A percentile compares a stretch with the other conserved stretches of the same genome.
Evolutionary conservation across 2,113 vertebrate genomes (phyloP).

Genomic region (Rhadina sibilatrix): DNA sequence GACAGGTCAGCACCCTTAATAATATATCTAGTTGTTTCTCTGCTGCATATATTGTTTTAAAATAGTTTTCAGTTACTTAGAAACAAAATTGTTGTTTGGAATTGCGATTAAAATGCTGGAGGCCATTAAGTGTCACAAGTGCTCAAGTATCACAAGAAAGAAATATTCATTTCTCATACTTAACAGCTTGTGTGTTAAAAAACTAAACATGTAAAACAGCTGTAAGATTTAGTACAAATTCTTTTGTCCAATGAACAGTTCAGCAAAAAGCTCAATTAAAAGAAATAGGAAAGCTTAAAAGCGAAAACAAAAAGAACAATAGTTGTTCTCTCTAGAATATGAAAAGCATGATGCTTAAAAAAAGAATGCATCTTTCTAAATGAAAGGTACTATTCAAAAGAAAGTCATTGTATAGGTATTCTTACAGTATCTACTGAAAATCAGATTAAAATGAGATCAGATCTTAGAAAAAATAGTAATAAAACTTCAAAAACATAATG

Average conservation of each 20-base stretch:
- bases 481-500: not conserved
- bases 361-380: not conserved
- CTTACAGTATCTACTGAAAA: not conserved
- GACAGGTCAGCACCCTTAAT: constrained; percentile 35
- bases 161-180: not conserved
- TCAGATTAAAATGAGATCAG: not conserved
- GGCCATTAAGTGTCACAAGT: not conserved
- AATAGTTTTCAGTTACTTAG: constrained; percentile 29
- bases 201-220: not conserved
- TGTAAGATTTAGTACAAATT: not conserved
- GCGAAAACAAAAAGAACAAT: not conserved
- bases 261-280: not conserved
- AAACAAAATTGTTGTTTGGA: not conserved
- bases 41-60: constrained; percentile 36
- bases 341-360: not conserved
- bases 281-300: not conserved
- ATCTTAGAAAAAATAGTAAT: not conserved
- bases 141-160: not conserved
- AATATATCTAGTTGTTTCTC: constrained; percentile 28
- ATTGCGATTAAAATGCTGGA: not conserved
- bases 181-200: not conserved
- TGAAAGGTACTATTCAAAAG: not conserved
- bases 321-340: not conserved
- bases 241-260: not conserved
- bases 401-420: not conserved